Conservation (phyloP, 2,888 invertebrate genomes). For the Heliconius hortense region DNA sequence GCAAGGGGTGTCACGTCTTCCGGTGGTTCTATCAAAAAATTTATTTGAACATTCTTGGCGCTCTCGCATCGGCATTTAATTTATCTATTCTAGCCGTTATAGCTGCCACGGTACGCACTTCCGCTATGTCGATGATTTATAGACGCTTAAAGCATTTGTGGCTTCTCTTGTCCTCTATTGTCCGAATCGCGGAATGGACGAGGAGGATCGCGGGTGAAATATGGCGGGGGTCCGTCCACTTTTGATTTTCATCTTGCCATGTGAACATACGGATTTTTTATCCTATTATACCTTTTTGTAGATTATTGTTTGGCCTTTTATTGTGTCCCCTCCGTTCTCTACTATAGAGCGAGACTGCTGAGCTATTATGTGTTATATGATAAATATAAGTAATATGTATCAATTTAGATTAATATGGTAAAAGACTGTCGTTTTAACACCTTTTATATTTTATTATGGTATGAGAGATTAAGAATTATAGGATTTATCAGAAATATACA, state of each 20-base stretch:
- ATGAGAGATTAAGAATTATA: not conserved
- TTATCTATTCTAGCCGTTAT: slow-evolving; percentile 78
- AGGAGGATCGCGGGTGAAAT: slow-evolving; percentile 71
- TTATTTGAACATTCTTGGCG: slow-evolving; percentile 78
- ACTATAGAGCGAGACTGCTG: not conserved
- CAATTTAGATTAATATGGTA: slow-evolving; percentile 1
- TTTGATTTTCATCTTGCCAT: slow-evolving; percentile 70
- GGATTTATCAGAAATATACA: not conserved
- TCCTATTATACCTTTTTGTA: slow-evolving; percentile 32
- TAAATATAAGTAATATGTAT: slow-evolving; percentile 10
- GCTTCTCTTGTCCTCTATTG: slow-evolving; percentile 75
- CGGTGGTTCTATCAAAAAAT: slow-evolving; percentile 80
- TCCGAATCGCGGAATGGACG: slow-evolving; percentile 69
- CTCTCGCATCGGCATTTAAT: slow-evolving; percentile 76
- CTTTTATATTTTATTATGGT: not conserved
- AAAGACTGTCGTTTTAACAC: slow-evolving; percentile 1
- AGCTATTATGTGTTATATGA: slow-evolving; percentile 3
- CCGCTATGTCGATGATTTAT: slow-evolving; percentile 81
- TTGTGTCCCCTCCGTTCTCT: not conserved
- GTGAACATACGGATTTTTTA: slow-evolving; percentile 39
- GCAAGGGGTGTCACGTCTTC: slow-evolving; percentile 76
- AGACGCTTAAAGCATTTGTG: slow-evolving; percentile 71
- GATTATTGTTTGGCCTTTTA: slow-evolving; percentile 16
- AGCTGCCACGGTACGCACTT: slow-evolving; percentile 73
- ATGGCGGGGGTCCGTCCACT: slow-evolving; percentile 67